Conservation (phyloP, 2,888 invertebrate genomes). For the Hirtodrosophila trivittata region DNA sequence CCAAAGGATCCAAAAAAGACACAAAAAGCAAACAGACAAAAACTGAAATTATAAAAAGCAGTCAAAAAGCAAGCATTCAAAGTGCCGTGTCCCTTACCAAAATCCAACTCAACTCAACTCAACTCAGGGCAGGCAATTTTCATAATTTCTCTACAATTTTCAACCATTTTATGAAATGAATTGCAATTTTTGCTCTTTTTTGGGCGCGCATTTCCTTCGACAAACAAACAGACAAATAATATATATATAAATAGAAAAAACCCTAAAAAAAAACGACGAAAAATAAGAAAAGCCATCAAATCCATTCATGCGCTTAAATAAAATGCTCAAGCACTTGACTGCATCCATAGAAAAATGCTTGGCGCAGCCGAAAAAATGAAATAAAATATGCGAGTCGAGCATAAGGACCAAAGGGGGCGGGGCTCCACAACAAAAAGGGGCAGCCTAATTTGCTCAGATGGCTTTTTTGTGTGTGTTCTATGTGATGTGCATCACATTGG, state of each 20-base stretch:
- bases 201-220: conserved; percentile 51
- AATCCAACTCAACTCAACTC: conserved; percentile 22
- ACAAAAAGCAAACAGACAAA: conserved; percentile 19
- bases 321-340: conserved; percentile 81
- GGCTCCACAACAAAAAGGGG: too few species aligned
- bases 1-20: conserved; percentile 53
- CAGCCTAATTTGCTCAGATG: conserved; percentile 71
- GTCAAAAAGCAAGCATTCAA: conserved; percentile 68
- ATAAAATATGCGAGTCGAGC: conserved; percentile 42
- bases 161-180: conserved; percentile 80
- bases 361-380: conserved; percentile 43
- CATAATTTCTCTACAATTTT: conserved; percentile 82
- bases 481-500: too few species aligned
- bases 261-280: neutral
- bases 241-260: conserved; percentile 2
- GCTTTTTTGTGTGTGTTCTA: conserved; percentile 31
- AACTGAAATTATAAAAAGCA: conserved; percentile 67
- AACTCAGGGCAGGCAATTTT: conserved; percentile 57
- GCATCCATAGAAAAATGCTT: conserved; percentile 79
- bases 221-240: conserved; percentile 21
- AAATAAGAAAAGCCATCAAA: conserved; percentile 74
- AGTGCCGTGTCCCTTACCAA: conserved; percentile 54
- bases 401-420: conserved; percentile 7
- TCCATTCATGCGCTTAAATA: conserved; percentile 82
- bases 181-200: conserved; percentile 69